Percentiles rank a stretch among this genome's conserved stretches.
Evolutionary conservation across 1,140 invertebrate species (phyloP).

Genomic region (Marisa cornuarietis): DNA sequence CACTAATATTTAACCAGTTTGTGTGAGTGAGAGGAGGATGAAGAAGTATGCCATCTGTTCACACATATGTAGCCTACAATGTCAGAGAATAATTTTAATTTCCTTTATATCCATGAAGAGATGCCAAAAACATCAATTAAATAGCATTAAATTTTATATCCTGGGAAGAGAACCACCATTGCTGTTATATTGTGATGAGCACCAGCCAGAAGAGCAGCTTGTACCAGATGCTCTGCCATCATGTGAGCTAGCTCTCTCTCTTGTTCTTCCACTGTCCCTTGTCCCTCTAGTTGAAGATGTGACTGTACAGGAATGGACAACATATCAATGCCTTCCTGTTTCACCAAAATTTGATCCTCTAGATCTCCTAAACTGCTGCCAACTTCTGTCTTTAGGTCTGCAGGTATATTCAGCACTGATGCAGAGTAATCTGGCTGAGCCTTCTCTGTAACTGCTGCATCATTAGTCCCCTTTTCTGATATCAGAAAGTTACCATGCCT

Average conservation of each 20-base stretch:
- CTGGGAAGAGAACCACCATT: constrained; percentile 57
- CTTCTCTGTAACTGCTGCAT: constrained; percentile 9
- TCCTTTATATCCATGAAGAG: too few species aligned
- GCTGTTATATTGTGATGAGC: constrained; percentile 60
- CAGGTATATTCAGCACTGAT: constrained; percentile 23
- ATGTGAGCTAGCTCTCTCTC: constrained; percentile 51
- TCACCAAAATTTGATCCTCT: constrained; percentile 34
- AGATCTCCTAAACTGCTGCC: constrained; percentile 40
- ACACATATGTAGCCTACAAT: too few species aligned
- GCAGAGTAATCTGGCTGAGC: not conserved
- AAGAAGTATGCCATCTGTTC: too few species aligned
- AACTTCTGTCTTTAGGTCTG: constrained; percentile 49
- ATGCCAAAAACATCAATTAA: not conserved
- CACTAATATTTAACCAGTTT: too few species aligned
- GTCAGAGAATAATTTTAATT: too few species aligned
- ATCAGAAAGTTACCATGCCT: not conserved
- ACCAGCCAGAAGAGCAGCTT: constrained; percentile 60
- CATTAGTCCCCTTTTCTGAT: constrained; percentile 6
- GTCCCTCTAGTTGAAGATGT: constrained; percentile 36
- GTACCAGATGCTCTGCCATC: constrained; percentile 61
- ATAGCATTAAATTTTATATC: constrained; percentile 49
- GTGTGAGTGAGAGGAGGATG: too few species aligned
- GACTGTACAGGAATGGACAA: constrained; percentile 43
- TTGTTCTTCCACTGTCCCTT: constrained; percentile 39
- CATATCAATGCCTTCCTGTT: constrained; percentile 29